Conservation (phyloP, 2,888 invertebrate species). For the Crioceris asparagi region DNA sequence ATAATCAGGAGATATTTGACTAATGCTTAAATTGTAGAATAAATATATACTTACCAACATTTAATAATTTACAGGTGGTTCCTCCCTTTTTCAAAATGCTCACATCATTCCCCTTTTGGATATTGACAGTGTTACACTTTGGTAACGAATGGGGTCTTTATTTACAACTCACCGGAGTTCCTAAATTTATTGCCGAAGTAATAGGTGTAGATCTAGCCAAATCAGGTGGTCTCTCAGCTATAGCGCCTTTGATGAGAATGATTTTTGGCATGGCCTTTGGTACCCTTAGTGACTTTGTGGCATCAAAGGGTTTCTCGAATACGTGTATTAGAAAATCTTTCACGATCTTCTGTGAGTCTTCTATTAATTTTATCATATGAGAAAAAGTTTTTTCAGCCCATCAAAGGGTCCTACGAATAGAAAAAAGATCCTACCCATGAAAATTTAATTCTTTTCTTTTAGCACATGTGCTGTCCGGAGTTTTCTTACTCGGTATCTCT, state of each 20-base stretch:
- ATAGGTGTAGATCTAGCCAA: constrained; percentile 22
- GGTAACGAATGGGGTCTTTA: constrained; percentile 25
- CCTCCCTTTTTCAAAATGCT: constrained; percentile 22
- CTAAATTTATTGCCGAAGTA: constrained; percentile 23
- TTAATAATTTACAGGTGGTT: too few species aligned
- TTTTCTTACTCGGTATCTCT: constrained; percentile 32
- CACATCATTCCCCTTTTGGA: constrained; percentile 21
- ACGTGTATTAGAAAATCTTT: constrained; percentile 22
- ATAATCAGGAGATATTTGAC: too few species aligned
- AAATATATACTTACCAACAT: too few species aligned
- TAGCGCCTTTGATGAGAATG: constrained; percentile 25
- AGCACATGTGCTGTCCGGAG: constrained; percentile 47
- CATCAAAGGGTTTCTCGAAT: constrained; percentile 15
- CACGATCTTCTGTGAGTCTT: constrained; percentile 25
- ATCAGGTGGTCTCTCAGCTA: constrained; percentile 23
- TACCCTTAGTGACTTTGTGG: constrained; percentile 21
- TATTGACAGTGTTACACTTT: constrained; percentile 19
- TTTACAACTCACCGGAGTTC: constrained; percentile 18
- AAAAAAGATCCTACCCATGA: too few species aligned
- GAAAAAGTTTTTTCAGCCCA: too few species aligned
- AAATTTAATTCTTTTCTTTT: constrained; percentile 21
- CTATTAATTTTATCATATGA: neutral
- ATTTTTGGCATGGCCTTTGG: constrained; percentile 23
- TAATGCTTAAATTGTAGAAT: too few species aligned
- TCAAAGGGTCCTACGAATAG: too few species aligned